phyloP scores from a whole-genome alignment of 1,140 invertebrate species.

The Coenobita brevimanus region DNA sequence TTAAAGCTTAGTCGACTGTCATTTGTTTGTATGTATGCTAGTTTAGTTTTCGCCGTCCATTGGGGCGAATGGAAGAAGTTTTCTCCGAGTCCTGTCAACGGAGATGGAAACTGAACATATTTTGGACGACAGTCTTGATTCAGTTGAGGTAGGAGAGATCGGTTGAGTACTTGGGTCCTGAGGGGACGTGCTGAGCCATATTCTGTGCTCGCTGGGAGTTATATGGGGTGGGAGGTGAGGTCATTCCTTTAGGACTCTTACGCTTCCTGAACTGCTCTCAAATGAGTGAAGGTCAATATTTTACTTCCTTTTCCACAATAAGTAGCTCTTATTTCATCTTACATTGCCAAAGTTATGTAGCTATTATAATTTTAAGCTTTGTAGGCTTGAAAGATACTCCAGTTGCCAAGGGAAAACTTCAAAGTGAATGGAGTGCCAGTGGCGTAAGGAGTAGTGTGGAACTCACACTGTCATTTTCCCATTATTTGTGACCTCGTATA shows the following conservation, averaged over 20 bases:
- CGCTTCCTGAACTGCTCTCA: conserved; percentile 28
- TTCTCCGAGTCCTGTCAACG: conserved; percentile 57
- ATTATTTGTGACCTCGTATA: no score
- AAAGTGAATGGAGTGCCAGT: no score
- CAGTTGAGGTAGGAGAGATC: conserved; percentile 43
- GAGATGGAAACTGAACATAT: conserved; percentile 61
- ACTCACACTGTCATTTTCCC: no score
- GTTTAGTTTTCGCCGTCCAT: conserved; percentile 38
- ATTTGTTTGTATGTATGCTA: neutral
- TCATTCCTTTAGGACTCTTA: neutral
- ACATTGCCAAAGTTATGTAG: neutral
- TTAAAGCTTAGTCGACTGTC: conserved; percentile 9
- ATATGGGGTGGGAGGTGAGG: neutral
- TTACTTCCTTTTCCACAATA: conserved; percentile 32
- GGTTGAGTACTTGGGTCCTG: neutral
- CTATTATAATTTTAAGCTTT: neutral
- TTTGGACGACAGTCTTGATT: conserved; percentile 64
- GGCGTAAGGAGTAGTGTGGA: no score
- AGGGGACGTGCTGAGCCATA: neutral
- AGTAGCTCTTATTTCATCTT: neutral
- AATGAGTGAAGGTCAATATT: conserved; percentile 63
- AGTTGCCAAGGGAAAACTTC: no score
- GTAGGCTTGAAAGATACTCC: no score
- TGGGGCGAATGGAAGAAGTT: conserved; percentile 49
- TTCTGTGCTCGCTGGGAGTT: neutral